A percentile compares a stretch with the other conserved stretches of the same genome.
phyloP scores from a whole-genome alignment of 2,797 vertebrate species.

The Trachurus trachurus region DNA sequence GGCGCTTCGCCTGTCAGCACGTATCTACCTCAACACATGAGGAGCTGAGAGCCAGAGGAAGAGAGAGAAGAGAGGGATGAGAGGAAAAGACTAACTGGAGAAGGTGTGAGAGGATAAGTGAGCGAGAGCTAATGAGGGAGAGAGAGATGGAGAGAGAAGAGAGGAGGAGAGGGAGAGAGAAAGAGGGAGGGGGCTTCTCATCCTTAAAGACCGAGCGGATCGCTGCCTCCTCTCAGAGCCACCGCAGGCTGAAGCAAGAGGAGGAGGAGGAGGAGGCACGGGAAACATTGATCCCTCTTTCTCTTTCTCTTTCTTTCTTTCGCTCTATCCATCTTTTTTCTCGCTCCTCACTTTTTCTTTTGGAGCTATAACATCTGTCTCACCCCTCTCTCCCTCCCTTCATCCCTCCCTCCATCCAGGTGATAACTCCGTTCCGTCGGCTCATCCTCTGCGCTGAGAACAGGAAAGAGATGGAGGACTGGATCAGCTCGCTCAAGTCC shows the following conservation, averaged over 20 bases:
- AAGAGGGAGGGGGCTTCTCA: constrained; percentile 58
- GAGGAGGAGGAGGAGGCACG: constrained; percentile 42
- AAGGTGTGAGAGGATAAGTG: constrained; percentile 70
- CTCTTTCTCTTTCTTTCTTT: neutral
- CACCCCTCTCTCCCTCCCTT: constrained; percentile 26
- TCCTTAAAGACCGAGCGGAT: constrained; percentile 74
- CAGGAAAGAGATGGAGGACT: constrained; percentile 98
- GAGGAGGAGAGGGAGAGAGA: constrained; percentile 56
- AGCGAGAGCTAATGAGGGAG: constrained; percentile 66
- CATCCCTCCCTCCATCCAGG: constrained; percentile 78
- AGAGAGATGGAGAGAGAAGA: constrained; percentile 47
- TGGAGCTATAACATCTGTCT: constrained; percentile 36
- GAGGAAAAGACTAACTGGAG: constrained; percentile 54
- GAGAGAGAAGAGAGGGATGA: constrained; percentile 30
- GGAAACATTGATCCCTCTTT: constrained; percentile 49
- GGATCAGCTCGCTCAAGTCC: constrained; percentile 95
- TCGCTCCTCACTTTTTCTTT: neutral
- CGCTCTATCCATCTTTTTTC: too few relatives aligned
- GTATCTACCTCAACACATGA: constrained; percentile 77
- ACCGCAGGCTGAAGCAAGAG: constrained; percentile 52
- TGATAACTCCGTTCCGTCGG: constrained; percentile 95
- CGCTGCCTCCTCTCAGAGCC: constrained; percentile 63
- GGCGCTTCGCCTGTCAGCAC: constrained; percentile 79
- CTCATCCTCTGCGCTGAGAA: constrained; percentile 93
- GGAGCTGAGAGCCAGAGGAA: constrained; percentile 35